Evolutionary conservation across 2,888 invertebrate genomes (phyloP), one percentile per base, ranked within the genome.

Genomic region (Leptarthrus brevirostris): DNA sequence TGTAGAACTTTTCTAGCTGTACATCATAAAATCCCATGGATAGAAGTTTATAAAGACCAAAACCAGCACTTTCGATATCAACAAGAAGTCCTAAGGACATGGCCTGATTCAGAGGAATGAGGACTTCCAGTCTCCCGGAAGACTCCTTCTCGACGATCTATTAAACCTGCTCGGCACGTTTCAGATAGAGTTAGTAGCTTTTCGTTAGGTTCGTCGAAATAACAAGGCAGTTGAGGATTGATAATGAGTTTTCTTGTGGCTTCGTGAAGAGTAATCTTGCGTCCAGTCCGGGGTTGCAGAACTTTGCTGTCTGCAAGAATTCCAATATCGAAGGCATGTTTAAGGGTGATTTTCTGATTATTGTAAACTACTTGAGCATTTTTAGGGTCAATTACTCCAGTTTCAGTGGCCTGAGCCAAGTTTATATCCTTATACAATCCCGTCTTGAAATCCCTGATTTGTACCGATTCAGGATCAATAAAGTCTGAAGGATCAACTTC

Each of bases 61-160:
- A 94, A 72, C 92, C 90, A 36, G 92, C 91, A 78, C 90, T 92
- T 86, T 95, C 92, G 78, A 95, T 93, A 80, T 95, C 95, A n/a
- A 95, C 89, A 75, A 96, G 92, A 58, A 93, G 86, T 3, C 94
- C 94, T 78, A 90, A 83, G 76, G 91, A 90, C 83, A 95, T 86
- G 0, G 95, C 95, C 80, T 91, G 90, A 22, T 90, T 90, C 3
- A 95, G 82, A 6, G 92, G 86, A 49, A 94, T 87, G 75, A 88
- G 86, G 90, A 8, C 90, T 89, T 70, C 89, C 88, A 0, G 92
- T 91, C 79, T 93, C 92, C 54, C 89, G 89, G 83, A 94, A 94
- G 75, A 90, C 91, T 0, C 94, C 94, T 53, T 90, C 91, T 75
- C 92, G 87, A 78, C 93, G 89, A 82, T 95, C 94, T 78, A 96